Evolutionary conservation across 2,113 vertebrate genomes (phyloP), one percentile per base, ranked within the genome.

Genomic region (Nothocercus nigrocapillus): DNA sequence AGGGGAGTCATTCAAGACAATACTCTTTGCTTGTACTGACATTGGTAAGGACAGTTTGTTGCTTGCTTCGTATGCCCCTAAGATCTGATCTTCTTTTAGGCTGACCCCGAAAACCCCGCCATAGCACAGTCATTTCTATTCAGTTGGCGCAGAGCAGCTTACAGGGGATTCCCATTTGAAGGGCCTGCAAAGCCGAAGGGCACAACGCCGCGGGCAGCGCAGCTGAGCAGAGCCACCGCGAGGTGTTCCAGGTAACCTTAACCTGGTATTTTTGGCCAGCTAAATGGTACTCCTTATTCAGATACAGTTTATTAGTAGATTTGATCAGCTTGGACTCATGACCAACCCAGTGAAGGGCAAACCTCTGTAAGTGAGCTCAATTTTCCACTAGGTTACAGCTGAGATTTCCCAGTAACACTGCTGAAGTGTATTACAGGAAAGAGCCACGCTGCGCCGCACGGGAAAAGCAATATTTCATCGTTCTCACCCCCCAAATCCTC

Each of bases 1-100:
- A 88, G 93, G 95, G 94, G 89, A 96, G 91, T 96, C 96, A 94
- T 59, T 91, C 85, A 54, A 91, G 72, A 44, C 75, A 80, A 77
- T 0, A 0, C 36, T 79, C 58, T 58, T 82, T 85, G 91, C 89
- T 94, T 94, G 54, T 66, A 76, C 67, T 5, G 1, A 84, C 72
- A 63, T 59, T 25, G 67, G 87, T 12, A 59, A 64, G 78, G 47
- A 47, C 69, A 67, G 63, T 45, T 38, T 40, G 59, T 13, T 22
- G 56, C 44, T 88, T 56, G 56, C 59, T 86, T 58, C 49, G 34
- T 4, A 16, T 17, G 68, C 25, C 32, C 69, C 49, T 66, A 73
- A 59, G 79, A 76, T 30, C 4, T 49, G 20, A 56, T 59, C 20
- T 79, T 59, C 20, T 79, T 88, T 86, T 28, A 64, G 83, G 73